Conservation (phyloP, 1,140 invertebrate species). For the Diuraphis noxia region DNA sequence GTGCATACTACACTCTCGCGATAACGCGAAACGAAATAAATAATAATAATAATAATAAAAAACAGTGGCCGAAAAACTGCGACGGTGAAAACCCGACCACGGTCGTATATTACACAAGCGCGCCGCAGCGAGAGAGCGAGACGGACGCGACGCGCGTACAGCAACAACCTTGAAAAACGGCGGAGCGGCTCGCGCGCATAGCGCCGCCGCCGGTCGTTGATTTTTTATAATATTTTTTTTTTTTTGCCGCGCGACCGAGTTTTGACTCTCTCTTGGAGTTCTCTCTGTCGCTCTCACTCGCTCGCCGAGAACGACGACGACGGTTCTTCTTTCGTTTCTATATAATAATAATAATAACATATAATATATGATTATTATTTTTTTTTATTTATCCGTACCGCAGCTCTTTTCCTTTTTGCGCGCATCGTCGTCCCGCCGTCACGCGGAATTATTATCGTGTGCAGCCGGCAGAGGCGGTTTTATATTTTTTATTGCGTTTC, state of each 20-base stretch:
- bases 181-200: not conserved
- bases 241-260: slow-evolving; percentile 17
- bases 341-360: not conserved
- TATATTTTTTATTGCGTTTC: not conserved
- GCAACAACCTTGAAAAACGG: slow-evolving; percentile 22
- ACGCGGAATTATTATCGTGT: slow-evolving; percentile 34
- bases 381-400: not conserved
- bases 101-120: not conserved
- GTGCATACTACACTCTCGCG: not conserved
- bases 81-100: not conserved
- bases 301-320: not conserved
- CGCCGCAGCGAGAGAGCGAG: not conserved
- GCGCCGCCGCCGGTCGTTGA: slow-evolving; percentile 11
- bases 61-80: slow-evolving; percentile 9
- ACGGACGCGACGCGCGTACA: not conserved
- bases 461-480: slow-evolving; percentile 4
- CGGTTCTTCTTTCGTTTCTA: not conserved
- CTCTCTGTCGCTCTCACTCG: not conserved
- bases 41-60: not conserved
- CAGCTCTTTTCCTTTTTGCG: slow-evolving; percentile 31
- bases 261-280: not conserved
- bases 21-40: slow-evolving; percentile 7
- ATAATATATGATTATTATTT: not conserved
- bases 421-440: not conserved
- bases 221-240: slow-evolving; percentile 15